Base-by-base conservation (phyloP, 2,797 vertebrate genomes). In the Periophthalmus magnuspinnatus region DNA sequence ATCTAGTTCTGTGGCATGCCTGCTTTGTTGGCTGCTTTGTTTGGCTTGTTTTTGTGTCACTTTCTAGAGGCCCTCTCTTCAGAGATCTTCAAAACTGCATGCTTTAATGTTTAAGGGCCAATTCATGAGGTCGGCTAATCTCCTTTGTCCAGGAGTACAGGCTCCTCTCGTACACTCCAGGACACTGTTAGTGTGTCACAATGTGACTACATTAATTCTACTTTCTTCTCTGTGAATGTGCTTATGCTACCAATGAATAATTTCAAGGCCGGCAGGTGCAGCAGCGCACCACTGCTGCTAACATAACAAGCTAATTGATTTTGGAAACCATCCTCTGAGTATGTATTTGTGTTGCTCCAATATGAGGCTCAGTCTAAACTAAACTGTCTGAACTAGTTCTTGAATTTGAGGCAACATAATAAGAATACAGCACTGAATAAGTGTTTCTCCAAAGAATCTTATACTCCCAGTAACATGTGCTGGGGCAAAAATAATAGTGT, bases 281-380 rank as follows among this genome's bases (percentile, higher is more conserved):
- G 68, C 73, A 22, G 57, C 71, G 63, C 64, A 47, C 79, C 60
- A 65, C 83, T 67, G 80, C 72, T 71, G 50, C 78, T 80, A 77
- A 21, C 71, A 82, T 85, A 89, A 88, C 78, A 83, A 85, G 84
- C 74, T 86, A 88, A 90, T 91, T 87, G 89, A 91, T 91, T 86
- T 82, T 81, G 62, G 67, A 81, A 85, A 70, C 74, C 69, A 71
- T 68, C 74, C 55, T 69, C 69, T 67, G 77, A 81, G 72, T 73
- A 82, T 47, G 63, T 63, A 55, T 60, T n/a, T n/a, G 58, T 6
- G n/a, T 62, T 73, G 54, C 61, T 74, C 71, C 82, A 81, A 84
- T 34, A 7, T 58, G 2, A 34, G 32, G 28, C 57, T 19, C 11
- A 32, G 3, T 22, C 21, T 24, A 24, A 56, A 56, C 22, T 56